Conservation (phyloP, 35 echinoderm and acorn worm genomes). For the Lytechinus variegatus region DNA sequence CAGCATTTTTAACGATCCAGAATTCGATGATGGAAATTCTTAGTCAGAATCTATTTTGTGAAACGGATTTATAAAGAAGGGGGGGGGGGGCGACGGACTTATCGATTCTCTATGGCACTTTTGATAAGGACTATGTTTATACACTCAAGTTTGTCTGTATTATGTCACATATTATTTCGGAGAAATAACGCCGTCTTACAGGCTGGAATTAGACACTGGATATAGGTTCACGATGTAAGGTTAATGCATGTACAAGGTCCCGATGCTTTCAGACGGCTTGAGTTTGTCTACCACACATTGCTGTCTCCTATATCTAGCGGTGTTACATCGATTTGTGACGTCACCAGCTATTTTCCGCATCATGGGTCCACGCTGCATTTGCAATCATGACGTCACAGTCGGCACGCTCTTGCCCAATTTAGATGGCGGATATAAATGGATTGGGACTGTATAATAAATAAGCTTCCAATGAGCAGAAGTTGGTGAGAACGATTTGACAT, state of each 20-base stretch:
- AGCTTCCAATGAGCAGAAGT: neutral
- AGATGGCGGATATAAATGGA: conserved; percentile 9
- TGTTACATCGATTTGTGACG: conserved; percentile 11
- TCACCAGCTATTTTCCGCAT: conserved; percentile 9
- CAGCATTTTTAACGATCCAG: neutral
- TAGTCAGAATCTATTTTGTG: too few relatives aligned
- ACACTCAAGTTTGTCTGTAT: neutral
- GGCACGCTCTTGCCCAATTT: neutral
- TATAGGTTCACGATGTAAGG: neutral
- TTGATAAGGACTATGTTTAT: too few relatives aligned
- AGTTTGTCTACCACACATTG: neutral
- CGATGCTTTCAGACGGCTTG: neutral
- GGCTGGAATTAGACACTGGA: neutral
- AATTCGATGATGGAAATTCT: neutral
- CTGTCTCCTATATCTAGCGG: neutral
- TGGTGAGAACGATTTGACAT: neutral
- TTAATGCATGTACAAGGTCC: conserved; percentile 18
- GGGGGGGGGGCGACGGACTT: too few relatives aligned
- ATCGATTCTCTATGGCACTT: too few relatives aligned
- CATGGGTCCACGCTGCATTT: neutral
- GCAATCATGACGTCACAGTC: neutral
- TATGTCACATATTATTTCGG: neutral
- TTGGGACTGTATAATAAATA: neutral
- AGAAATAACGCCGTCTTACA: neutral
- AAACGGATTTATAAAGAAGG: too few relatives aligned